Evolutionary conservation across 2,888 invertebrate genomes (phyloP).

Genomic region (Lasioglossum vierecki): DNA sequence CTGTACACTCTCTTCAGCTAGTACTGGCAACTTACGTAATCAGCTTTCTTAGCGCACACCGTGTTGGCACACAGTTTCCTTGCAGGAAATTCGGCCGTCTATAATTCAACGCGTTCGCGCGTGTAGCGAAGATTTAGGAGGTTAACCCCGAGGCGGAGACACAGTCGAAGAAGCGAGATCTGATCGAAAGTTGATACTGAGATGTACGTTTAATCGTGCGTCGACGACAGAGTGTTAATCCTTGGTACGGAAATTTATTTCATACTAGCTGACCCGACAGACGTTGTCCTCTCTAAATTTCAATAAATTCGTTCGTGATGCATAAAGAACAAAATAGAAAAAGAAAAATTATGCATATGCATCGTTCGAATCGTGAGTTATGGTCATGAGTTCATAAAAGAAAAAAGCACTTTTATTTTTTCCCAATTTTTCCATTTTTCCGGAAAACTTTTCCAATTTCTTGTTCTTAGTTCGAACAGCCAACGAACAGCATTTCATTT

Average conservation of each 20-base stretch:
- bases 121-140: neutral
- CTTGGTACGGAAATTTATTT: neutral
- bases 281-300: no score
- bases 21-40: neutral
- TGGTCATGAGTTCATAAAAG: no score
- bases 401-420: no score
- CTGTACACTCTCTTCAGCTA: neutral
- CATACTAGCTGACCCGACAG: no score
- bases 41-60: neutral
- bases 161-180: neutral
- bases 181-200: neutral
- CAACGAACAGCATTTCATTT: no score
- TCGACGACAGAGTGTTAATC: neutral
- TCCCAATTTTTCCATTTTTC: no score
- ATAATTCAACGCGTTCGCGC: slow-evolving; percentile 6
- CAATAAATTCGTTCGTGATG: no score
- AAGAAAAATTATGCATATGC: no score
- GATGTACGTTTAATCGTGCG: neutral
- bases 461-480: no score
- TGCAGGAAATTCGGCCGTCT: neutral
- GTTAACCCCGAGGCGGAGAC: neutral
- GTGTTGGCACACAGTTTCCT: neutral
- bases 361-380: no score
- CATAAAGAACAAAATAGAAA: no score
- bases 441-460: no score